Evolutionary conservation across 2,113 vertebrate species (phyloP).

Genomic region (Bathybates hornii): DNA sequence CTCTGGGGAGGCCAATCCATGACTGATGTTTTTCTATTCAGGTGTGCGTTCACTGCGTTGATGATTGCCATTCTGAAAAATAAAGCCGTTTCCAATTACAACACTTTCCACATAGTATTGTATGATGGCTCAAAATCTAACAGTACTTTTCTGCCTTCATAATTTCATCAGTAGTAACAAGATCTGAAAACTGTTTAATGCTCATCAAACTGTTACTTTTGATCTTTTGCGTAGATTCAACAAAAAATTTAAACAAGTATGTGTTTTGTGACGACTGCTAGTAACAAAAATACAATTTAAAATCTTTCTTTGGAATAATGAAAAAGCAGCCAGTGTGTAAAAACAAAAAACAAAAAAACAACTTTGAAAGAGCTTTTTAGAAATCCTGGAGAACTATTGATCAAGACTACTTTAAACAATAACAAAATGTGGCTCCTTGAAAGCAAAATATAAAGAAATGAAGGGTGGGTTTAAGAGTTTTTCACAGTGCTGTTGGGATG

Average conservation of each 20-base stretch:
- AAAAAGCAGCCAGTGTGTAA: background rate
- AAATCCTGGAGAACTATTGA: background rate
- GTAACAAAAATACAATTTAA: background rate
- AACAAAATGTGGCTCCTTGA: background rate
- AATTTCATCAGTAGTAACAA: background rate
- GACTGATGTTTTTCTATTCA: background rate
- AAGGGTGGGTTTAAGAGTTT: background rate
- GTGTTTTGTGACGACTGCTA: background rate
- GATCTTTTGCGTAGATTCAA: background rate
- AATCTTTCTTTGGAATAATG: background rate
- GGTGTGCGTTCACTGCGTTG: background rate
- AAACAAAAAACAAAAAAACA: background rate
- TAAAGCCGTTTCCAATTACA: background rate
- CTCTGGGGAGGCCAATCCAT: background rate
- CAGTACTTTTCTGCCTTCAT: background rate
- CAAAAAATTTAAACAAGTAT: background rate
- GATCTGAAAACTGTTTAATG: background rate
- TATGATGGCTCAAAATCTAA: background rate
- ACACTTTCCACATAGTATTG: background rate
- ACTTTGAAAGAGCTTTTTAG: background rate
- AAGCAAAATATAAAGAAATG: background rate
- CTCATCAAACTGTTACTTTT: background rate
- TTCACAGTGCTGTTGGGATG: conserved; percentile 1
- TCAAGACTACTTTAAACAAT: background rate
- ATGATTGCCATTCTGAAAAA: background rate